A percentile compares a stretch with the other conserved stretches of the same genome.
Conservation (phyloP, 2,797 vertebrate genomes). For the Sebastes alutus region DNA sequence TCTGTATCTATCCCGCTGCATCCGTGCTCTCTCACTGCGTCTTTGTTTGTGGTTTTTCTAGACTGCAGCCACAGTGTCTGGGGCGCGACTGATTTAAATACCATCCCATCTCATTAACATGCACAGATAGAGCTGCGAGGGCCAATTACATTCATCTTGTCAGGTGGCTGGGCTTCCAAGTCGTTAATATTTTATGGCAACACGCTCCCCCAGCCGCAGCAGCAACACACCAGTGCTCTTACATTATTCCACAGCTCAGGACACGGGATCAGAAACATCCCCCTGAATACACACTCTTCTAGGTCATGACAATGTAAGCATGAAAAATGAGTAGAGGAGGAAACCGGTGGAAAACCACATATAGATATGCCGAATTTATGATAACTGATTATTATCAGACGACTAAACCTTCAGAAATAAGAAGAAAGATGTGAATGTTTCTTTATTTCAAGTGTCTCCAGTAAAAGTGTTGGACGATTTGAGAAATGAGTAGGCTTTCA, state of each 20-base stretch:
- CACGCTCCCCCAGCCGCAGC: conserved; percentile 75
- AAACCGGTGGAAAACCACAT: conserved; percentile 50
- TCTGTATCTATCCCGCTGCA: conserved; percentile 65
- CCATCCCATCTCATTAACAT: conserved; percentile 87
- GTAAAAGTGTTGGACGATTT: neutral
- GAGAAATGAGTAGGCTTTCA: neutral
- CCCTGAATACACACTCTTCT: conserved; percentile 73
- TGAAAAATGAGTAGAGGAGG: conserved; percentile 63
- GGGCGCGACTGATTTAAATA: conserved; percentile 82
- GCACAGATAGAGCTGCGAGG: conserved; percentile 85
- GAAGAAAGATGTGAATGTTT: conserved; percentile 17
- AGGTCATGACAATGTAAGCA: conserved; percentile 75
- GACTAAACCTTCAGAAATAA: conserved; percentile 28
- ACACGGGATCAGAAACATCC: conserved; percentile 74
- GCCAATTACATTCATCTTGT: conserved; percentile 89
- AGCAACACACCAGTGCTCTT: conserved; percentile 80
- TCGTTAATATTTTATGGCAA: conserved; percentile 88
- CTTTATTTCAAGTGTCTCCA: neutral
- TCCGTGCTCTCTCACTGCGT: conserved; percentile 61
- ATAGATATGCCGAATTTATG: conserved; percentile 54
- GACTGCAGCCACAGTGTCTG: conserved; percentile 71
- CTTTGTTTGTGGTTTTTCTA: conserved; percentile 79
- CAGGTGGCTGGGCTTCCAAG: conserved; percentile 82
- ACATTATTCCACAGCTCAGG: conserved; percentile 80
- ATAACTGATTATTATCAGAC: conserved; percentile 61